Base-by-base conservation (phyloP, 2,888 invertebrate species). In the Eristalinus sepulchralis region DNA sequence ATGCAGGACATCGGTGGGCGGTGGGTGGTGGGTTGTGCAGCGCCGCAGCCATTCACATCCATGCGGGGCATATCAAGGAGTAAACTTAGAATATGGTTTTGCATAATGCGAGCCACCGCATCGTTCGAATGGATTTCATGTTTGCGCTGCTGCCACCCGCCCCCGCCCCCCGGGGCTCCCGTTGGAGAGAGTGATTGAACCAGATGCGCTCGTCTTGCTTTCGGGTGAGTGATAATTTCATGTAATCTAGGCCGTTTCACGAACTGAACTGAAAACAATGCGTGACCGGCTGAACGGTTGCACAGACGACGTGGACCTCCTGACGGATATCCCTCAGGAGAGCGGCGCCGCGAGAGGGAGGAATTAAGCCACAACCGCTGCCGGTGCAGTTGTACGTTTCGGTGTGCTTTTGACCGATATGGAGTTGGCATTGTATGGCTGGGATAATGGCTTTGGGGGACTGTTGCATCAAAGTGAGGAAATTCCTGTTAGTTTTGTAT, bases 171-270 rank as follows among this genome's bases (percentile, higher is more conserved):
- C 73, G 57, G 67, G 75, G 57, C 34, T 34, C 33, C 75, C 70
- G 83, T 78, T 86, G 83, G 78, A 78, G 17, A 75, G 79, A 83
- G 78, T 86, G 86, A 86, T 86, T 86, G 83, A 83, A 83, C 86
- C 71, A 86, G 86, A 71, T 86, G 75, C 36, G 63, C 39, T 70
- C 57, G 57, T 57, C 78, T 63, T 66, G 73, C 75, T 79, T 86
- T 86, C 75, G 86, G 86, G 78, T 86, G 82, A 83, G 59, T 79
- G 78, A 86, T 86, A 83, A 86, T 86, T 83, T 78, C 82, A 70
- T 86, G 86, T 83, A 83, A 86, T 86, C 78, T 86, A 71, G 86
- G 86, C 70, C 78, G 62, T 31, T 78, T 39, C 70, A 71, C 70
- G 60, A 60, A 79, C 75, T 57, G 78, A 47, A 83, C 75, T 47